Base-by-base conservation (phyloP, 2,888 invertebrate genomes). In the Apeira syringaria region DNA sequence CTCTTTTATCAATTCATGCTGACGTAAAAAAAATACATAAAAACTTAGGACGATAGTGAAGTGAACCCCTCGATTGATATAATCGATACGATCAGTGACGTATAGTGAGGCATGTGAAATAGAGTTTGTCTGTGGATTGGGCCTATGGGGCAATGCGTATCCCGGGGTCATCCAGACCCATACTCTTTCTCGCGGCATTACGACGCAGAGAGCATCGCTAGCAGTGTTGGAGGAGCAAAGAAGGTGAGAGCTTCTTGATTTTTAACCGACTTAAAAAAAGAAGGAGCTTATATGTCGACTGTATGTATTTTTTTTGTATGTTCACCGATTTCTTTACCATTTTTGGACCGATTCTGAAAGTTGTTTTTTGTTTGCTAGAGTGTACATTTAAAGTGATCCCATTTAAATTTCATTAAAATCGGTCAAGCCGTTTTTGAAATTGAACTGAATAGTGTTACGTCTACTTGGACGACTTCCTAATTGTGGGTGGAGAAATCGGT, bases 121-220 rank as follows among this genome's bases (percentile, higher is more conserved):
- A 54, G 37, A 52, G 56, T 53, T 59, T 38, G 61, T 60, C 37
- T 50, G 55, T 58, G 61, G 52, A 61, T 61, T 73, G 70, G 68
- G 81, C 91, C 68, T 92, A 94, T 94, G 94, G 94, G 94, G 92
- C 94, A 94, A 94, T 94, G 94, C 90, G 92, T 93, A 88, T 94
- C 94, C 88, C 93, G 93, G 84, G 82, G 82, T 66, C 75, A 84
- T 73, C 86, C 85, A 80, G 90, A 87, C 79, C 75, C 88, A 43
- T 86, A 86, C 61, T 74, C 82, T 33, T 86, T 86, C 60, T 75
- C 82, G 33, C 77, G 88, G 44, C 90, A 88, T 51, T 89, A 83
- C 67, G 90, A 90, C 61, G 80, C 86, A 12, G 85, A 87, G 52
- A 90, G 90, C 56, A 56, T 87, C 40, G 84, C 81, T 30, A 89